Evolutionary conservation across 2,797 vertebrate genomes (phyloP), one percentile per base, ranked within the genome.

Genomic region (Ptychadena robeensis): DNA sequence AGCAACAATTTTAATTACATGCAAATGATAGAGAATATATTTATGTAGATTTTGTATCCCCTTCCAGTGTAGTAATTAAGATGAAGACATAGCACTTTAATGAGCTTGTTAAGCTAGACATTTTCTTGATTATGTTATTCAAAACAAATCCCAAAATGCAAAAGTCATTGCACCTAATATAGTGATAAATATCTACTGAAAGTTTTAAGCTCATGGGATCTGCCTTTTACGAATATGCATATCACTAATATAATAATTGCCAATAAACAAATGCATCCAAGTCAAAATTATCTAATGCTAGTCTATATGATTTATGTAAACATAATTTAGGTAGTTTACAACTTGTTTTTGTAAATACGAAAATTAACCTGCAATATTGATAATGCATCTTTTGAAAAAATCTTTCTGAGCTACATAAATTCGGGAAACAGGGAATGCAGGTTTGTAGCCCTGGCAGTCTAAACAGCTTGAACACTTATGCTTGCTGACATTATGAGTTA

Each of bases 1-100:
- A 53, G 57, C 59, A 69, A 30, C 15, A 66, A 34, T 34, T 69
- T 82, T 82, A 82, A 82, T 82, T 82, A 78, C 67, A 82, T 82
- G 81, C 81, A 82, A 82, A 82, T 82, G 67, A 77, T 82, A 63
- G 67, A 71, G 73, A 82, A 72, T 82, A 78, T 66, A 25, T 78
- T 82, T 78, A 77, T 78, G 81, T 74, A 78, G 57, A 82, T 82
- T 53, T 71, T 78, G 57, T 30, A 77, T 82, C 81, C 81, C 73
- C 66, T 63, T 82, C 66, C 30, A 82, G 61, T 82, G 57, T 63
- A 78, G 73, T 82, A 77, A 82, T 82, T 82, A 72, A 78, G 81
- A 82, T 78, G 38, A 82, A 82, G 69, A 78, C 73, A 78, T 82
- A 59, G 67, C 14, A 71, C 48, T 38, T 70, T 82, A 82, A 82